These are phyloP conservation scores for Sebastes elongatus DNA, from an alignment of 2,797 vertebrate genomes.

Conservation along the genomic window DNA sequence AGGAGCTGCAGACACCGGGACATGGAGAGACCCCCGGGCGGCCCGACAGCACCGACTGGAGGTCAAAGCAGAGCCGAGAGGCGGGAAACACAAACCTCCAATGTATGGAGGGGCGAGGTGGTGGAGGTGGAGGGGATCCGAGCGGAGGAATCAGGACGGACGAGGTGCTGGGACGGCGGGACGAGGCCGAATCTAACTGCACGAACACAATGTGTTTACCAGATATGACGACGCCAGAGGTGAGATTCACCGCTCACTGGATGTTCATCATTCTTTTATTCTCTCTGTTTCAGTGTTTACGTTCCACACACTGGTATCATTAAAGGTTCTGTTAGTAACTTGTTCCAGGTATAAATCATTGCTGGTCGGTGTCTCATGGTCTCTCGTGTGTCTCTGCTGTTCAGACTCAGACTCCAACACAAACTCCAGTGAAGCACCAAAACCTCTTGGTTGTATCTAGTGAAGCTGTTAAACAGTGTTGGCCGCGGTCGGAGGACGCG, in stretches of 20 bases:
- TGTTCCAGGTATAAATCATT: too few relatives aligned
- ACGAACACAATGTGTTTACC: not conserved
- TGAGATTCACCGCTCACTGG: slow-evolving; percentile 12
- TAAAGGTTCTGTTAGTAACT: too few relatives aligned
- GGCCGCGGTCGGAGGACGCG: too few relatives aligned
- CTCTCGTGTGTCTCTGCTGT: too few relatives aligned
- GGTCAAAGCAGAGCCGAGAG: slow-evolving; percentile 14
- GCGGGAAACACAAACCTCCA: slow-evolving; percentile 4
- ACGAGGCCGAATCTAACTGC: slow-evolving; percentile 5
- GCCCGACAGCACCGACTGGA: slow-evolving; percentile 17
- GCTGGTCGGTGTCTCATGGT: too few relatives aligned
- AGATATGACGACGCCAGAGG: slow-evolving; percentile 27
- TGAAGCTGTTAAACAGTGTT: too few relatives aligned
- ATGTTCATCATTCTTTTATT: not conserved
- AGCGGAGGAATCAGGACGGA: slow-evolving; percentile 18
- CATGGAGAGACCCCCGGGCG: slow-evolving; percentile 12
- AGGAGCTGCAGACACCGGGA: slow-evolving; percentile 19
- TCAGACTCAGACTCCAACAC: too few relatives aligned
- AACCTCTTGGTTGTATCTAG: too few relatives aligned
- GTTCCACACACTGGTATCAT: not conserved
- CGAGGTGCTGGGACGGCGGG: not conserved
- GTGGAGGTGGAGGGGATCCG: not conserved
- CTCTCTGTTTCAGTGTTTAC: not conserved
- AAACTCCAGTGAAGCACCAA: too few relatives aligned
- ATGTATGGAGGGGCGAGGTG: not conserved